phyloP scores from a whole-genome alignment of 2,888 invertebrate genomes.

The Andrena flavipes region DNA sequence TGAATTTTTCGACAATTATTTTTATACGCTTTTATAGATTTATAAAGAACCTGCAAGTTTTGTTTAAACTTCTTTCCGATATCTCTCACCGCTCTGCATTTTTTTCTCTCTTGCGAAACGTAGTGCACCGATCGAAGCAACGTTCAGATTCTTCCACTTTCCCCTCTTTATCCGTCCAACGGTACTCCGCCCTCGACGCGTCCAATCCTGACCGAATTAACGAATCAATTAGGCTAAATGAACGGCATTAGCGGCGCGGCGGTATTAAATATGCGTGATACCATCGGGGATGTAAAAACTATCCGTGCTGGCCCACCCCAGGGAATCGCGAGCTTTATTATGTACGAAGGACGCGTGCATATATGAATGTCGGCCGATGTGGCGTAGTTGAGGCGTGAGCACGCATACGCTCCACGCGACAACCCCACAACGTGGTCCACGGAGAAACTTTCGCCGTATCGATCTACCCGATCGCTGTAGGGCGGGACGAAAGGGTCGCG shows the following conservation, averaged over 20 bases:
- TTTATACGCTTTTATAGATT: too few relatives aligned
- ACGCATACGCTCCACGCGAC: conserved; percentile 41
- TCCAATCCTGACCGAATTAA: background rate
- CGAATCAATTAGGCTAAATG: conserved; percentile 61
- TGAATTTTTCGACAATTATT: too few relatives aligned
- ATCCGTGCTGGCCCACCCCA: conserved; percentile 36
- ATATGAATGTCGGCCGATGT: background rate
- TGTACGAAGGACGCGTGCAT: conserved; percentile 40
- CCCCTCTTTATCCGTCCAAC: background rate
- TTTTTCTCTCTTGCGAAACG: too few relatives aligned
- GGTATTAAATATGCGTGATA: conserved; percentile 53
- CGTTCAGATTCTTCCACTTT: too few relatives aligned
- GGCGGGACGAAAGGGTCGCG: background rate
- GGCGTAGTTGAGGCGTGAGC: conserved; percentile 27
- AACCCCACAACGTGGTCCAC: conserved; percentile 1
- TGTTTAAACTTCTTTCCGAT: too few relatives aligned
- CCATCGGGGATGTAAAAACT: conserved; percentile 45
- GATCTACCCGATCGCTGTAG: conserved; percentile 23
- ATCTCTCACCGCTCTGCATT: too few relatives aligned
- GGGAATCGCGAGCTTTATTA: conserved; percentile 53
- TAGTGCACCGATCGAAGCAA: too few relatives aligned
- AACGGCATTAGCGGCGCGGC: conserved; percentile 43
- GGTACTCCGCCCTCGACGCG: background rate
- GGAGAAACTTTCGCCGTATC: conserved; percentile 41
- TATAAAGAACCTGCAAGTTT: too few relatives aligned